A percentile compares a stretch with the other conserved stretches of the same genome.
Evolutionary conservation across 2,113 vertebrate species (phyloP).

Genomic region (Calidris pygmaea): DNA sequence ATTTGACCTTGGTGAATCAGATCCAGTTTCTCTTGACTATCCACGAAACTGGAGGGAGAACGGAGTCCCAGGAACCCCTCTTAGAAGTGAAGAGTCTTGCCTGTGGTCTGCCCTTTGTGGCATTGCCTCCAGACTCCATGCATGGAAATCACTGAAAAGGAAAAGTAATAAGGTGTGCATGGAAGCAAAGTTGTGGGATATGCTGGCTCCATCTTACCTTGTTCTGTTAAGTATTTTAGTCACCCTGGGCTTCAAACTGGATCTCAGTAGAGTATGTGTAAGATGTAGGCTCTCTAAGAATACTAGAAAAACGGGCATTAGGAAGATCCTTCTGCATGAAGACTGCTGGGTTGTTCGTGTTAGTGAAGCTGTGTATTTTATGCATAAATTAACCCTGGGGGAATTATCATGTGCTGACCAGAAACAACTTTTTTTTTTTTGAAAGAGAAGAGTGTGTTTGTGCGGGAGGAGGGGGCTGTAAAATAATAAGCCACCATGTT

Average conservation of each 20-base stretch:
- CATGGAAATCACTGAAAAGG: neutral
- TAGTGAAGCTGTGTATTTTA: neutral
- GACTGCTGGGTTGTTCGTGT: neutral
- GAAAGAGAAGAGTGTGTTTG: neutral
- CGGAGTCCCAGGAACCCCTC: neutral
- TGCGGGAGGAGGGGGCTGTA: neutral
- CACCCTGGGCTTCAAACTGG: neutral
- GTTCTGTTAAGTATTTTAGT: neutral
- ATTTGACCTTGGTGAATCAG: neutral
- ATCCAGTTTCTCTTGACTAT: neutral
- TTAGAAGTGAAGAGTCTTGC: neutral
- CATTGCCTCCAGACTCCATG: accelerated
- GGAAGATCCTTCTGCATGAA: neutral
- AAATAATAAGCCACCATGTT: neutral
- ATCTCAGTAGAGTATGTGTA: accelerated
- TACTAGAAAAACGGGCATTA: neutral
- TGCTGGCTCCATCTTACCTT: neutral
- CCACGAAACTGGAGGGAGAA: neutral
- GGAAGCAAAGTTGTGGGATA: neutral
- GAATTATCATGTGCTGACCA: neutral
- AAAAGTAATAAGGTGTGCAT: accelerated
- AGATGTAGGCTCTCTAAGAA: neutral
- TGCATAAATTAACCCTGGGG: accelerated
- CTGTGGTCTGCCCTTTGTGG: neutral
- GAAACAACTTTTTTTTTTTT: neutral